Conservation (phyloP, 2,113 vertebrate genomes). For the Fukomys damarensis region DNA sequence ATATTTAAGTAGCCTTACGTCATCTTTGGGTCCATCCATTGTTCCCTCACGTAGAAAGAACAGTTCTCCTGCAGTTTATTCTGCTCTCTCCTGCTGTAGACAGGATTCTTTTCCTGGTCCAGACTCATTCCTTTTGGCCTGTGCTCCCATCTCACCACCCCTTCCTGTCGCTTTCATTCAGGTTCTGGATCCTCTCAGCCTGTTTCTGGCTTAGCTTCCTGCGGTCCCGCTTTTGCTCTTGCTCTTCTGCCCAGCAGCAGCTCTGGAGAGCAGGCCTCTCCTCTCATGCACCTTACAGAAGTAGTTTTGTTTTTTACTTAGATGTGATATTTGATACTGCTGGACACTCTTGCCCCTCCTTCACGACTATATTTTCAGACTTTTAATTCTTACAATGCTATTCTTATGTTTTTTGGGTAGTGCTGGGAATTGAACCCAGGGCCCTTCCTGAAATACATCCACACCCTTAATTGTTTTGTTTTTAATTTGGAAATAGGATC, state of each 20-base stretch:
- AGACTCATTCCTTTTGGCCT: not conserved
- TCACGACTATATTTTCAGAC: not conserved
- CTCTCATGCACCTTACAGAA: not conserved
- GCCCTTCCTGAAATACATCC: not conserved
- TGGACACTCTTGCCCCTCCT: not conserved
- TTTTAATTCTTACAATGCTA: not conserved
- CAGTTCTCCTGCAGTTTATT: not conserved
- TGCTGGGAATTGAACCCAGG: not conserved
- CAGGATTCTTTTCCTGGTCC: not conserved
- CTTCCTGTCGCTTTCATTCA: not conserved
- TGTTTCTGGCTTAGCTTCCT: not conserved
- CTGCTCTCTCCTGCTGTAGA: not conserved
- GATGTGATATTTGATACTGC: not conserved
- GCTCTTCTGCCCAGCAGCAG: not conserved
- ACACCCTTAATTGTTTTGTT: not conserved
- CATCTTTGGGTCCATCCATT: not conserved
- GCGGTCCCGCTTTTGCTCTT: not conserved
- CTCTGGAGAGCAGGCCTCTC: not conserved
- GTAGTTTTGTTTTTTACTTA: not conserved
- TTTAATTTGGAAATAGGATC: not conserved
- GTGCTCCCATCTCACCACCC: not conserved
- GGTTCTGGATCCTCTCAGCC: too few species aligned
- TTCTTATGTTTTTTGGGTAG: not conserved
- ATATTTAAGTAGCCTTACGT: not conserved
- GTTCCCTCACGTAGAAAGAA: not conserved